Conservation (phyloP, 2,888 invertebrate species). For the Cephus pygmeus region DNA sequence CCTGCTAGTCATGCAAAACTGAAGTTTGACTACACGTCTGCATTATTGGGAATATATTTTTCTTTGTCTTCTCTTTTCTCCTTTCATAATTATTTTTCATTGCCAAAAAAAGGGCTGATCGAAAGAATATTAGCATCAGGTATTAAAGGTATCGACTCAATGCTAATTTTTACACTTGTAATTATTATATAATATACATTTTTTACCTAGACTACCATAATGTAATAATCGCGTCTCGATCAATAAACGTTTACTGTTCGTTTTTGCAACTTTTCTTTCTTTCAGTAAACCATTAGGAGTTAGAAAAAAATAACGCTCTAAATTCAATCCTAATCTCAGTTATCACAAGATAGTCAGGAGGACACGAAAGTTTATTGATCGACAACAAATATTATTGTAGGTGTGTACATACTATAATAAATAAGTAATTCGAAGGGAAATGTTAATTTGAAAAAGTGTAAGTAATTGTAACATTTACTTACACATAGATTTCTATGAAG, state of each 20-base stretch:
- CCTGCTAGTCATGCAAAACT: background rate
- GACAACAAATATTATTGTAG: background rate
- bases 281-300: background rate
- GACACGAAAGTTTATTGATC: background rate
- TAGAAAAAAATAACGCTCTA: background rate
- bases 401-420: background rate
- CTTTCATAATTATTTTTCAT: background rate
- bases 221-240: background rate
- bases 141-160: background rate
- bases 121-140: background rate
- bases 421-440: background rate
- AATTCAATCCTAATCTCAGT: background rate
- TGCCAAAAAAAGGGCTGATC: background rate
- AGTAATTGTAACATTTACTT: background rate
- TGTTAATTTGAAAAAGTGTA: background rate
- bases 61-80: background rate
- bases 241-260: background rate
- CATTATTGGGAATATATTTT: background rate
- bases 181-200: slow-evolving; percentile 8
- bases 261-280: background rate
- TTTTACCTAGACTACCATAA: slow-evolving; percentile 2
- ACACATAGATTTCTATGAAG: background rate
- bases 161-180: slow-evolving; percentile 1
- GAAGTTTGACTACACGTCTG: background rate
- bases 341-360: background rate